Percentiles rank a stretch among this genome's conserved stretches.
Evolutionary conservation across 2,797 vertebrate genomes (phyloP).

Genomic region (Lates japonicus): DNA sequence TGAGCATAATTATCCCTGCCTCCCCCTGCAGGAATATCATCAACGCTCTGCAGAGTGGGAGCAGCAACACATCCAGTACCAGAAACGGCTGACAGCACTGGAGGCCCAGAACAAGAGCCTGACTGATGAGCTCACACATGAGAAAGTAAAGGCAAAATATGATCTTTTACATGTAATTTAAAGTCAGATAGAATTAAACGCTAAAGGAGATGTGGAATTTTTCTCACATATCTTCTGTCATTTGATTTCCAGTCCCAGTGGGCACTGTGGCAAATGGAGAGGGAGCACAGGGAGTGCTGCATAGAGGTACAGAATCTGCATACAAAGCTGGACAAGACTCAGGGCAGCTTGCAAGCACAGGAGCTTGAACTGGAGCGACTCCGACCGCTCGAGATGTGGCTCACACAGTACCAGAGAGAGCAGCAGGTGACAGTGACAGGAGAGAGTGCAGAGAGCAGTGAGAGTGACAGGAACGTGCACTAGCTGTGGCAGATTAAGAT

Average conservation of each 20-base stretch:
- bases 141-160: slow-evolving; percentile 85
- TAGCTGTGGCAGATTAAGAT: background rate
- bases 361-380: slow-evolving; percentile 91
- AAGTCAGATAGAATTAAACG: background rate
- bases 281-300: slow-evolving; percentile 84
- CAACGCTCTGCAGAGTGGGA: slow-evolving; percentile 91
- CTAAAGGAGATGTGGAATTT: background rate
- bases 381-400: slow-evolving; percentile 84
- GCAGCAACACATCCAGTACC: slow-evolving; percentile 89
- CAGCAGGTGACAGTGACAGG: slow-evolving; percentile 81
- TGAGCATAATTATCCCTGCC: background rate
- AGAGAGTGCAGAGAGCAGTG: slow-evolving; percentile 44
- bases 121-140: slow-evolving; percentile 87
- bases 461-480: background rate
- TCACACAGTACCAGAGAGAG: slow-evolving; percentile 85
- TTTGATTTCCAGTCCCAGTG: slow-evolving; percentile 72
- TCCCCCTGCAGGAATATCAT: slow-evolving; percentile 86
- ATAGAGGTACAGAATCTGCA: slow-evolving; percentile 88
- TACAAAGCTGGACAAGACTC: slow-evolving; percentile 88
- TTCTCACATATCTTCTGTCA: background rate
- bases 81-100: slow-evolving; percentile 89
- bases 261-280: slow-evolving; percentile 79
- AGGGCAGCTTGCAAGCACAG: slow-evolving; percentile 86
- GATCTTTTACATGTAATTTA: too few relatives aligned
- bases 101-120: slow-evolving; percentile 91